A percentile compares a stretch with the other conserved stretches of the same genome.
phyloP scores from a whole-genome alignment of 2,888 invertebrate genomes.

The Meliscaeva auricollis region DNA sequence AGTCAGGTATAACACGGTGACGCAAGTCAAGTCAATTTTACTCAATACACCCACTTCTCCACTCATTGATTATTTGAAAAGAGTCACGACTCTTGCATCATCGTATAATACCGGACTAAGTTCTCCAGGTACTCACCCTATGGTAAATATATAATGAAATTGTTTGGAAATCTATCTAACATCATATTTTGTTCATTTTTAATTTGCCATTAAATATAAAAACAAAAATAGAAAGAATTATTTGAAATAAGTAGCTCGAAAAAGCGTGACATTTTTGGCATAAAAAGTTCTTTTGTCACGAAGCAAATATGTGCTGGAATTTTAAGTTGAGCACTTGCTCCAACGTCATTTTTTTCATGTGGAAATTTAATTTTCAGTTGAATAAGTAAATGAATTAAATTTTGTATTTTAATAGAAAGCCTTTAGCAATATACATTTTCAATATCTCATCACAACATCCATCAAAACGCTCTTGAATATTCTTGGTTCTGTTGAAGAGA shows the following conservation, averaged over 20 bases:
- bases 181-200: no score
- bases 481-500: neutral
- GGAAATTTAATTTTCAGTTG: neutral
- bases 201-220: neutral
- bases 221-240: neutral
- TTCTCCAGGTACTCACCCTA: no score
- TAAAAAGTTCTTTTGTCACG: neutral
- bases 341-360: neutral
- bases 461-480: neutral
- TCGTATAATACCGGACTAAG: no score
- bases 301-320: neutral
- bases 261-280: neutral
- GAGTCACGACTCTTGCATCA: no score
- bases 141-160: neutral
- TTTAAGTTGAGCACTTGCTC: neutral
- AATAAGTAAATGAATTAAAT: neutral
- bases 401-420: neutral
- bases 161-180: no score
- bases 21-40: no score
- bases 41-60: neutral
- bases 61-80: no score
- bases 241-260: neutral
- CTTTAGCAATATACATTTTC: neutral
- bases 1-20: no score
- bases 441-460: neutral